Evolutionary conservation across 2,888 invertebrate genomes (phyloP).

Genomic region (Belgica antarctica): DNA sequence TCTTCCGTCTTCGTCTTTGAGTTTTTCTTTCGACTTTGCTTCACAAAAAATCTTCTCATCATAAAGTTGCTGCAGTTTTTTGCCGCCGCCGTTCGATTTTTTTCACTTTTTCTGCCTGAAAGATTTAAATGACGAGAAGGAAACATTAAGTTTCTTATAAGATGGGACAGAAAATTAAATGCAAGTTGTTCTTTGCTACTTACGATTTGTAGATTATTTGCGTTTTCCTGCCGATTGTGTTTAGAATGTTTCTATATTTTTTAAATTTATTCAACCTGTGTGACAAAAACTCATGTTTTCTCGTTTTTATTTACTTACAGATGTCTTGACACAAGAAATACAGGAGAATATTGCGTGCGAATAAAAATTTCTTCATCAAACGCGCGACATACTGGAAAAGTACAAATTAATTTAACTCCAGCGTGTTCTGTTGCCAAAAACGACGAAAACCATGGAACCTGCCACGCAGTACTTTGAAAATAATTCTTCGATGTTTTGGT

Average conservation of each 20-base stretch:
- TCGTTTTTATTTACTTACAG: constrained; percentile 39
- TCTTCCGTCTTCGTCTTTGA: constrained; percentile 4
- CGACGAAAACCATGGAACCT: constrained; percentile 12
- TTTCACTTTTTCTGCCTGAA: not conserved
- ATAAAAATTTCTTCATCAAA: not conserved
- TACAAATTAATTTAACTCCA: constrained; percentile 38
- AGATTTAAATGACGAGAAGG: not conserved
- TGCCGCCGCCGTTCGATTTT: constrained; percentile 25
- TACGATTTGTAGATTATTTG: constrained; percentile 8
- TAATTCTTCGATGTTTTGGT: not conserved
- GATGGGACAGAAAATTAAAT: not conserved
- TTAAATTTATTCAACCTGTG: constrained; percentile 31
- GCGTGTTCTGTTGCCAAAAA: not conserved
- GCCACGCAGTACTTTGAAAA: not conserved
- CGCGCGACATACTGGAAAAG: constrained; percentile 5
- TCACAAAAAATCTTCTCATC: constrained; percentile 2
- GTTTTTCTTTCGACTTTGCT: constrained; percentile 10
- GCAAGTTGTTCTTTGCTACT: not conserved
- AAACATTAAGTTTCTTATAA: not conserved
- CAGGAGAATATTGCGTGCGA: constrained; percentile 29
- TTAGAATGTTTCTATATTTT: not conserved
- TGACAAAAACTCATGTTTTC: constrained; percentile 43
- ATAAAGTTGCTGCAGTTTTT: not conserved
- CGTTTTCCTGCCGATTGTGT: not conserved
- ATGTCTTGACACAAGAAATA: constrained; percentile 16